These are phyloP conservation scores for Macrostomum cliftonense DNA, from an alignment of 2,888 invertebrate species.

Conservation along the genomic window DNA sequence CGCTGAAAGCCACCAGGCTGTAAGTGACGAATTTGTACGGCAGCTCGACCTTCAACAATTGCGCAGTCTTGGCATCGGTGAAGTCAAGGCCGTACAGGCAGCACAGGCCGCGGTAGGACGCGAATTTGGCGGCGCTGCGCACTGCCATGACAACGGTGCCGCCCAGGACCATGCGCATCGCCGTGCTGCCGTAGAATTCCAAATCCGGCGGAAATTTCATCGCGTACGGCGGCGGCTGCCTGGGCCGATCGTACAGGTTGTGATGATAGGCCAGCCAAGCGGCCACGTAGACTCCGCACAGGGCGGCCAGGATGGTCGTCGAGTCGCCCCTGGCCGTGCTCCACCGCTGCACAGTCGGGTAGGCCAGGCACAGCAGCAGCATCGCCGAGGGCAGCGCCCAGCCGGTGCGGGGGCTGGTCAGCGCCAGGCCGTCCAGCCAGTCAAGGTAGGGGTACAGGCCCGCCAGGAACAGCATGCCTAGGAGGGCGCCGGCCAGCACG, in stretches of 20 bases:
- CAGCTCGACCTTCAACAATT: conserved; percentile 48
- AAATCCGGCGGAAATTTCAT: conserved; percentile 63
- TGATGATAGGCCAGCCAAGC: conserved; percentile 66
- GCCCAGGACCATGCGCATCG: conserved; percentile 51
- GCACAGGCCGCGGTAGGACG: conserved; percentile 52
- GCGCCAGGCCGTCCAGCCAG: conserved; percentile 48
- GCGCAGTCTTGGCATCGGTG: conserved; percentile 42
- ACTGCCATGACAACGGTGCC: conserved; percentile 54
- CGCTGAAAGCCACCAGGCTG: conserved; percentile 58
- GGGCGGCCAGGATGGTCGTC: conserved; percentile 62
- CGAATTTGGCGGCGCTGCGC: conserved; percentile 47
- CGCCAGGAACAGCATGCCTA: conserved; percentile 51
- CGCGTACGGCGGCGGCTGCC: conserved; percentile 49
- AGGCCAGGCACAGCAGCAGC: conserved; percentile 52
- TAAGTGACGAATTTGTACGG: conserved; percentile 65
- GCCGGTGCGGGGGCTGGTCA: conserved; percentile 51
- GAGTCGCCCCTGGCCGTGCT: conserved; percentile 78
- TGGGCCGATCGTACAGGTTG: conserved; percentile 44
- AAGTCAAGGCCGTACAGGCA: conserved; percentile 50
- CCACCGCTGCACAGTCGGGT: conserved; percentile 66
- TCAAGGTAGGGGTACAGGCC: conserved; percentile 57
- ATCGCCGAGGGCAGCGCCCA: conserved; percentile 47
- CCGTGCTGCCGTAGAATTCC: conserved; percentile 25
- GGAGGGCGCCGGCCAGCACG: conserved; percentile 54
- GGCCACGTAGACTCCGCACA: conserved; percentile 56